Evolutionary conservation across 2,888 invertebrate genomes (phyloP), one percentile per base, ranked within the genome.

Genomic region (Leptinotarsa juncta): DNA sequence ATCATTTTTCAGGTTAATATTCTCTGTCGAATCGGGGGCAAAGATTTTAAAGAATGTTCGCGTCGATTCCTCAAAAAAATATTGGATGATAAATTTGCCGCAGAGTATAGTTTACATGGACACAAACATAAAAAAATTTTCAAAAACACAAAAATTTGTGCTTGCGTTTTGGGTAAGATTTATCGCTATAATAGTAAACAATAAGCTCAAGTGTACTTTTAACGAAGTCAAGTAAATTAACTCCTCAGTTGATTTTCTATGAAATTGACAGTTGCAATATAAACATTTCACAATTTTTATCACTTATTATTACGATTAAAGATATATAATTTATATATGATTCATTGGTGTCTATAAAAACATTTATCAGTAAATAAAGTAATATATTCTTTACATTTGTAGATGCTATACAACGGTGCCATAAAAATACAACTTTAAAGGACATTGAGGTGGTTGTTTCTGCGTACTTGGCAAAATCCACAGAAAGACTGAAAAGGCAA

Each of bases 11-110:
- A 65, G 65, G 65, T 65, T 65, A 32, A 65, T 65, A 32, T 42
- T 42, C 65, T 26, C 4, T 65, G 32, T 42, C 32, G 65, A 65
- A 65, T 65, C n/a, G 65, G 65, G 26, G 42, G 65, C 32, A 65
- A 65, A 42, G 42, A 65, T 65, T 65, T 42, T 65, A 65, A 65
- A 42, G 65, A 60, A 65, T 65, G 65, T 32, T 42, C 16, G n/a
- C 32, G 65, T n/a, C 15, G 42, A 65, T 65, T 65, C 18, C 26
- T 65, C 15, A 42, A 65, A 65, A 65, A 65, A 65, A 18, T 65
- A 10, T 42, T 65, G 65, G 65, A 65, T 65, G 65, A 65, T 18
- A 65, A 20, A 23, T 65, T 65, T 65, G 65, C 65, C 32, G 15
- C 65, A 10, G 42, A 32, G 16, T 65, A 65, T 65, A 65, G 65